Base-by-base conservation (phyloP, 1,140 invertebrate species). In the Lasioglossum baleicum region DNA sequence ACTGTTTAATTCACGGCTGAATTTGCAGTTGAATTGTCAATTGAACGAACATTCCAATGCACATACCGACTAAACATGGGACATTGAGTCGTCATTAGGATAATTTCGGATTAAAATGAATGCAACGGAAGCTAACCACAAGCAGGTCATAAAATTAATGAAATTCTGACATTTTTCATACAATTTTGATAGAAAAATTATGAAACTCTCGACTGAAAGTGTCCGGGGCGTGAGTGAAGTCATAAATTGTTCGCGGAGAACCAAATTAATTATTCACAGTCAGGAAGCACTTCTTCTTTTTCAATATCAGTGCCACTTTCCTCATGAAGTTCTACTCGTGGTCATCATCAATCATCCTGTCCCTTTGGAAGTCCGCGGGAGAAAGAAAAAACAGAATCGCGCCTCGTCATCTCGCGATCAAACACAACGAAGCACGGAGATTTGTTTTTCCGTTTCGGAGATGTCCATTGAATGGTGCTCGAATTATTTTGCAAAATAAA, bases 401-500 rank as follows among this genome's bases (percentile, higher is more conserved):
- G 61, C 61, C 61, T 20, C 61, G 61, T 64, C 61, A 64, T 64
- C 61, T 64, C 15, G 31, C 61, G 31, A 64, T 40, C 31, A 64
- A 64, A 40, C 35, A 17, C 61, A 15, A 40, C 61, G 61, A 13
- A 64, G 61, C 8, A 35, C 17, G 44, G 42, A 44, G 42, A 44
- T 20, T 7, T 15, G 1, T 40, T 64, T 64, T 64, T 10, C 40
- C 40, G 15, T 35, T 63, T 31, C 17, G 40, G 17, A 26, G 61
- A 35, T 40, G 31, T 64, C 61, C 35, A 17, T 11, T 15, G 61
- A 64, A 13, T 40, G 17, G 31, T 40, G 15, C 31, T 64, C 31
- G 31, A 64, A 26, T 64, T 64, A 40, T 64, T 35, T 15, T 64
- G 17, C 61, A 64, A 64, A 64, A 35, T 64, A 31, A 40, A 64